These are phyloP conservation scores for Phoenoteleia sp. DNA, from an alignment of 2,888 invertebrate species.

Conservation along the genomic window DNA sequence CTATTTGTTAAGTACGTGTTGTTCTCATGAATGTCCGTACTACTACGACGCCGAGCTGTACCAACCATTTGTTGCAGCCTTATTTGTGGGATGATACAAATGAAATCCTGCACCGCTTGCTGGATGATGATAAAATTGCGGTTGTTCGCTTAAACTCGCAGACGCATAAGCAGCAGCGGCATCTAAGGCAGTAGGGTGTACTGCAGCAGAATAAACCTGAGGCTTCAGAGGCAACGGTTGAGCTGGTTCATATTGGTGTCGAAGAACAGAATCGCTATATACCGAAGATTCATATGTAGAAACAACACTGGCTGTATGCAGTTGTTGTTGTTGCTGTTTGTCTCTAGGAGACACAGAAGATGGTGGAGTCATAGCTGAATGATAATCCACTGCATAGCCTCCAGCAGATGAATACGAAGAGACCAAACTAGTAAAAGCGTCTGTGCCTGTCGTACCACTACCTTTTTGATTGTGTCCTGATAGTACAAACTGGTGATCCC, in stretches of 20 bases:
- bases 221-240: conserved; percentile 94
- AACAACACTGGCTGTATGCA: conserved; percentile 86
- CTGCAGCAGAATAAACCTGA: conserved; percentile 92
- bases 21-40: conserved; percentile 73
- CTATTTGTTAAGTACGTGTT: conserved; percentile 84
- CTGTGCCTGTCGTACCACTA: conserved; percentile 83
- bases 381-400: conserved; percentile 93
- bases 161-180: conserved; percentile 90
- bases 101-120: conserved; percentile 93
- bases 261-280: conserved; percentile 86
- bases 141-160: conserved; percentile 90
- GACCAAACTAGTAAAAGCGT: conserved; percentile 89
- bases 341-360: conserved; percentile 98
- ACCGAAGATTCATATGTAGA: conserved; percentile 90
- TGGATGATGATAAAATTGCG: conserved; percentile 94
- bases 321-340: conserved; percentile 89
- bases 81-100: conserved; percentile 94
- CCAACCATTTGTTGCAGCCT: conserved; percentile 92
- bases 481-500: conserved; percentile 89
- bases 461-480: conserved; percentile 84
- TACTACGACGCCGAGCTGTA: conserved; percentile 93
- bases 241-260: conserved; percentile 87
- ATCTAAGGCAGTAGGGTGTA: conserved; percentile 87
- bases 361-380: conserved; percentile 98
- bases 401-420: conserved; percentile 87